Evolutionary conservation across 2,113 vertebrate genomes (phyloP).

Genomic region (Callospermophilus lateralis): DNA sequence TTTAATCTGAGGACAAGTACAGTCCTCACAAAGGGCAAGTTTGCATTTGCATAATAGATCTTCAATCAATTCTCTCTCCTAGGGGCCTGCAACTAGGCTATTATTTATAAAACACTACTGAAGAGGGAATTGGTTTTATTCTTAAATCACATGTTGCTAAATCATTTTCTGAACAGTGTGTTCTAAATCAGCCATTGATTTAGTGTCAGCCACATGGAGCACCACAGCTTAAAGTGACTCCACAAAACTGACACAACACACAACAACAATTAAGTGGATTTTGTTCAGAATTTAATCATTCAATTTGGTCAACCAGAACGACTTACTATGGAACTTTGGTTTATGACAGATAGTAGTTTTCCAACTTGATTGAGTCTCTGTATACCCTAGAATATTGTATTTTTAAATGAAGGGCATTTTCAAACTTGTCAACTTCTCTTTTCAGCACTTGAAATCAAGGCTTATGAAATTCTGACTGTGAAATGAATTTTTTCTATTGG

Average conservation of each 20-base stretch:
- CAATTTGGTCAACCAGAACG: constrained; percentile 69
- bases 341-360: constrained; percentile 76
- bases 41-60: constrained; percentile 63
- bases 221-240: constrained; percentile 77
- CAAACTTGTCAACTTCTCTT: constrained; percentile 78
- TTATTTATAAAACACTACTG: constrained; percentile 81
- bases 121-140: constrained; percentile 76
- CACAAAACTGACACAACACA: constrained; percentile 70
- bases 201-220: constrained; percentile 84
- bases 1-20: constrained; percentile 62
- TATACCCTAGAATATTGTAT: constrained; percentile 72
- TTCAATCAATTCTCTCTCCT: constrained; percentile 67
- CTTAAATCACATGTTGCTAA: constrained; percentile 75
- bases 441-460: constrained; percentile 79
- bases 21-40: constrained; percentile 74
- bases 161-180: constrained; percentile 82
- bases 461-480: constrained; percentile 78
- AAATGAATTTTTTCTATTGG: constrained; percentile 76
- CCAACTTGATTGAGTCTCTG: constrained; percentile 74
- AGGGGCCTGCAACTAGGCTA: constrained; percentile 78
- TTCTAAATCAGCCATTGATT: constrained; percentile 87
- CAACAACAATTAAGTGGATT: constrained; percentile 72
- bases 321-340: constrained; percentile 75
- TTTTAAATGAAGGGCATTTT: constrained; percentile 82
- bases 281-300: constrained; percentile 79